Conservation (phyloP, 2,113 vertebrate genomes). For the Galbula dea region DNA sequence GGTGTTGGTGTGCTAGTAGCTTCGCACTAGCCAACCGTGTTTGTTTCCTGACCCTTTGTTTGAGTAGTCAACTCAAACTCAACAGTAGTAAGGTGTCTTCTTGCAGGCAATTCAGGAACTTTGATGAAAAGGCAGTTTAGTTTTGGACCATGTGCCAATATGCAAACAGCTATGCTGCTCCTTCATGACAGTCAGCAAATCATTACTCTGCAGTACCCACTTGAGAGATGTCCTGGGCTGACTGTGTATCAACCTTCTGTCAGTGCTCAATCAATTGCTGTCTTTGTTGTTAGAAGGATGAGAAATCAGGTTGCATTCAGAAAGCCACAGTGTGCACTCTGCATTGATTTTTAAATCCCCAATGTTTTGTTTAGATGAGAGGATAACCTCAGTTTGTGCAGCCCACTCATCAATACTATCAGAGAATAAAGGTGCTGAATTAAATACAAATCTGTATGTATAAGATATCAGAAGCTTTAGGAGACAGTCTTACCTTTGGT, state of each 20-base stretch:
- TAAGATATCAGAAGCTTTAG: not conserved
- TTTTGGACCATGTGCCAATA: not conserved
- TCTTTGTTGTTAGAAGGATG: not conserved
- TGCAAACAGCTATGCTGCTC: not conserved
- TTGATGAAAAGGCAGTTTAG: not conserved
- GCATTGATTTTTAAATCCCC: not conserved
- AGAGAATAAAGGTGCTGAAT: not conserved
- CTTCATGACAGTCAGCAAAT: not conserved
- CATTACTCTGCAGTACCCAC: not conserved
- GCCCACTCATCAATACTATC: not conserved
- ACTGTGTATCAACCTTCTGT: not conserved
- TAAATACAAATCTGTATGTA: slow-evolving; percentile 17
- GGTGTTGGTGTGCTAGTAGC: too few species aligned
- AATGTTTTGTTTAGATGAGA: not conserved
- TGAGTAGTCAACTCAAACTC: not conserved
- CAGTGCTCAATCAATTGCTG: not conserved
- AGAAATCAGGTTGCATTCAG: not conserved
- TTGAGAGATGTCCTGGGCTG: not conserved
- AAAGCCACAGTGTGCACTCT: not conserved
- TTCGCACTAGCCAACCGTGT: not conserved
- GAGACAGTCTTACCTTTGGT: not conserved
- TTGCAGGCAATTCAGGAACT: not conserved
- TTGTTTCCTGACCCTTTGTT: not conserved
- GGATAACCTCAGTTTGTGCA: not conserved
- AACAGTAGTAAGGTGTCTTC: not conserved